These are phyloP conservation scores for Leptobrachium ailaonicum DNA, from an alignment of 2,113 vertebrate species.

Conservation along the genomic window DNA sequence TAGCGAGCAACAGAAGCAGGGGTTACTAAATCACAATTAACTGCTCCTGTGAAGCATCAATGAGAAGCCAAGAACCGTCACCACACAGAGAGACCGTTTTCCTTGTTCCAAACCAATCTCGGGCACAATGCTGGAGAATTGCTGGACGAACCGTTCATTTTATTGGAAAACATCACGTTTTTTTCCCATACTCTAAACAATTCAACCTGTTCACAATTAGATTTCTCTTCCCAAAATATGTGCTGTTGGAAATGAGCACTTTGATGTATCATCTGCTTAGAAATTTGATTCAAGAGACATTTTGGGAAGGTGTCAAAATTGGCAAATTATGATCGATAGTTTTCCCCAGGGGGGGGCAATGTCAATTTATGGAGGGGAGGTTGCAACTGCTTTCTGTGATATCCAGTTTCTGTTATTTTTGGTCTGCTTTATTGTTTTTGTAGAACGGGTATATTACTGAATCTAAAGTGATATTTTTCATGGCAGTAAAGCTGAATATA, in stretches of 20 bases:
- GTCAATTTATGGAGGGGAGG: slow-evolving; percentile 33
- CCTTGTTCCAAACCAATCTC: neutral
- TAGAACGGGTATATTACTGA: slow-evolving; percentile 11
- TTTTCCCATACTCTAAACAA: neutral
- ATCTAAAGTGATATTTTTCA: neutral
- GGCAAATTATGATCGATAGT: slow-evolving; percentile 5
- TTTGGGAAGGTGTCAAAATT: slow-evolving; percentile 11
- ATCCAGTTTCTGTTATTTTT: slow-evolving; percentile 17
- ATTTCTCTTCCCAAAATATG: neutral
- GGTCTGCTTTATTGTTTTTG: neutral
- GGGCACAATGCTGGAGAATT: neutral
- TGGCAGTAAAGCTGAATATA: neutral
- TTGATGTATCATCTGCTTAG: slow-evolving; percentile 3
- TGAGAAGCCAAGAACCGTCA: slow-evolving; percentile 25
- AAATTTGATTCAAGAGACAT: slow-evolving; percentile 13
- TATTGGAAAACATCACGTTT: neutral
- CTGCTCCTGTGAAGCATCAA: slow-evolving; percentile 35
- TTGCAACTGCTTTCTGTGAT: slow-evolving; percentile 21
- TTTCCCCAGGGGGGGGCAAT: slow-evolving; percentile 19
- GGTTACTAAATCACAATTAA: slow-evolving; percentile 48
- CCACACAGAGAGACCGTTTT: neutral
- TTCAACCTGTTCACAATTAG: neutral
- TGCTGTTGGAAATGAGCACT: neutral
- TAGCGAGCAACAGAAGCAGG: slow-evolving; percentile 34
- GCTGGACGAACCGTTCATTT: no score